Base-by-base conservation (phyloP, 2,888 invertebrate species). In the Xestia sexstrigata region DNA sequence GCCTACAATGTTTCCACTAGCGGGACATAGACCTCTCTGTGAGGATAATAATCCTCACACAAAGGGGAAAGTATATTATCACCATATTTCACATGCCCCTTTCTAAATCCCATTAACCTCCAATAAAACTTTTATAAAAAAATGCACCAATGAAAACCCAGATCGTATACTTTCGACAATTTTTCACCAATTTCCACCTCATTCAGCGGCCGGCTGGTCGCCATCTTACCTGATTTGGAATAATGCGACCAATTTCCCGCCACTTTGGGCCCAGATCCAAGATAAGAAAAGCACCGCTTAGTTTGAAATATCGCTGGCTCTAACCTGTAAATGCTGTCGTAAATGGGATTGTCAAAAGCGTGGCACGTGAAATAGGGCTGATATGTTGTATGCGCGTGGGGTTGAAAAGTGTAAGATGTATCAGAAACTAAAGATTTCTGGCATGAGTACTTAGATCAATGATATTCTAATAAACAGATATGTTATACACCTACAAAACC, bases 161-260 rank as follows among this genome's bases (percentile, higher is more conserved):
- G 23, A 58, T 30, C 42, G 20, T 23, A 55, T 20, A 26, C 45
- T 80, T 77, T 39, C 23, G 58, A 49, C 58, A 69, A 82, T 65
- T 82, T 76, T 79, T 79, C 63, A 71, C 60, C 72, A 72, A 84
- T 84, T 86, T 87, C 78, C 76, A 72, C 74, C 79, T 76, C 68
- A 76, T 81, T 83, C 77, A 76, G 42, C 69, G 74, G 63, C 70
- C 74, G 75, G 63, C 67, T 68, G 76, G 78, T 42, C 74, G 79
- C 78, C 85, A 74, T 78, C 74, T 84, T 76, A 76, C 81, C 76
- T 86, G 87, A 89, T 87, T 88, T 73, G 79, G 73, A 86, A 87
- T 87, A 89, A 89, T 87, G 87, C 83, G 71, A 75, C 87, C 89
- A 89, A 89, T 89, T 89, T 88, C 84, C 77, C 86, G 85, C 85